Evolutionary conservation across 2,797 vertebrate species (phyloP).

Genomic region (Urosaurus nigricauda): DNA sequence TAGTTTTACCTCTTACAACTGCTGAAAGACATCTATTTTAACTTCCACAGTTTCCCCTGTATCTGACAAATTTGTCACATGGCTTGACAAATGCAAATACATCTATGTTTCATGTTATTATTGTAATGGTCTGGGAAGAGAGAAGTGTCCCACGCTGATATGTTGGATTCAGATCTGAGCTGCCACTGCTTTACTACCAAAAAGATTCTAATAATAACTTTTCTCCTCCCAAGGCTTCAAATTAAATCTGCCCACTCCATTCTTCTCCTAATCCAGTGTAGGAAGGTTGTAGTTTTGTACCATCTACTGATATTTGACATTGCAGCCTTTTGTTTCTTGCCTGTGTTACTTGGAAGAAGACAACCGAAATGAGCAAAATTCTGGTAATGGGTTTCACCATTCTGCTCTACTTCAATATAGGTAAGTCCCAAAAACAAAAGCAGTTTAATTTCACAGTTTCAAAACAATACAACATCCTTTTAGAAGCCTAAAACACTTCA

Average conservation of each 20-base stretch:
- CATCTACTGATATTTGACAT: neutral
- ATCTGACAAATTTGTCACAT: neutral
- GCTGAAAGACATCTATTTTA: neutral
- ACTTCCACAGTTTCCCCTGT: neutral
- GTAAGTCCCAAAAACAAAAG: neutral
- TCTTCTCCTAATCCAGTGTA: neutral
- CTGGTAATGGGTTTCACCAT: neutral
- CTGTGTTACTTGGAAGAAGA: neutral
- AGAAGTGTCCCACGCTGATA: no score
- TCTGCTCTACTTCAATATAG: neutral
- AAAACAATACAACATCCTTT: no score
- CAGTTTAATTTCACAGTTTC: no score
- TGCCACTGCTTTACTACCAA: neutral
- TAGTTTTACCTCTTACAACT: no score
- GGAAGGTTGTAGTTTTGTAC: neutral
- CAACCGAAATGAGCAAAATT: neutral
- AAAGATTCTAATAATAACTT: neutral
- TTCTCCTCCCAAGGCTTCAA: neutral
- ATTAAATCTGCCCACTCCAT: neutral
- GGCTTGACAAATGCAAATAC: neutral
- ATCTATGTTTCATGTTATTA: neutral
- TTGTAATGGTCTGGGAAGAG: neutral
- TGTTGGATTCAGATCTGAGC: no score
- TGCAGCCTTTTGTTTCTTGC: neutral
- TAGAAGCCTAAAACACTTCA: no score